Evolutionary conservation across 2,888 invertebrate genomes (phyloP).

Genomic region (Drosophila multiciliata): DNA sequence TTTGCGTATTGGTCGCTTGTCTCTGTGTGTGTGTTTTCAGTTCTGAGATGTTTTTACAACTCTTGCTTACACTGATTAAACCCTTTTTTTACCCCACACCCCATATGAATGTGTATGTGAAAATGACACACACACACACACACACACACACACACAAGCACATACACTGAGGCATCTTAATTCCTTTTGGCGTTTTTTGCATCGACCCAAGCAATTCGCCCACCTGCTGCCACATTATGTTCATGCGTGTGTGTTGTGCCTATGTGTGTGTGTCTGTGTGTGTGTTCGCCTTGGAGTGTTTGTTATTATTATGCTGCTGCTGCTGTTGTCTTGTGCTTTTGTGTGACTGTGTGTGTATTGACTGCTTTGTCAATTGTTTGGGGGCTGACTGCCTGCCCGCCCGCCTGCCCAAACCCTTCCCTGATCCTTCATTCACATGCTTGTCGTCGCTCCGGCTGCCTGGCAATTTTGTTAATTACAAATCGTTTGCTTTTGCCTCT

Average conservation of each 20-base stretch:
- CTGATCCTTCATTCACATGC: background rate
- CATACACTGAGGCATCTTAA: conserved; percentile 55
- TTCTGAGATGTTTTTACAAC: conserved; percentile 47
- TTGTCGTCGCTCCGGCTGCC: conserved; percentile 71
- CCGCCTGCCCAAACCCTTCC: background rate
- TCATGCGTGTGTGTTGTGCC: conserved; percentile 7
- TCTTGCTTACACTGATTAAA: conserved; percentile 70
- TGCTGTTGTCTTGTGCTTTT: conserved; percentile 33
- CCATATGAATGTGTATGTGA: conserved; percentile 56
- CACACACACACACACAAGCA: conserved; percentile 5
- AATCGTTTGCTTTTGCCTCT: conserved; percentile 77
- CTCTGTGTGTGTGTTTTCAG: conserved; percentile 29
- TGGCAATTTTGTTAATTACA: conserved; percentile 85
- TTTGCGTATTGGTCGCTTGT: conserved; percentile 68
- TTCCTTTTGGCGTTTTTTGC: conserved; percentile 77
- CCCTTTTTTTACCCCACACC: conserved; percentile 68
- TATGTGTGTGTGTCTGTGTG: conserved; percentile 8
- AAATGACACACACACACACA: conserved; percentile 47
- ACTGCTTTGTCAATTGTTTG: conserved; percentile 77
- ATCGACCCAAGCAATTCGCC: conserved; percentile 65
- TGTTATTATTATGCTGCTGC: conserved; percentile 61
- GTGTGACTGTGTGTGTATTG: conserved; percentile 57
- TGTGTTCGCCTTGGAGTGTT: conserved; percentile 60
- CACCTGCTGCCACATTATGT: conserved; percentile 53
- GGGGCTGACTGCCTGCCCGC: conserved; percentile 33